Percentiles rank a stretch among this genome's conserved stretches.
Evolutionary conservation across 2,888 invertebrate species (phyloP).

Genomic region (Furcula furcula): DNA sequence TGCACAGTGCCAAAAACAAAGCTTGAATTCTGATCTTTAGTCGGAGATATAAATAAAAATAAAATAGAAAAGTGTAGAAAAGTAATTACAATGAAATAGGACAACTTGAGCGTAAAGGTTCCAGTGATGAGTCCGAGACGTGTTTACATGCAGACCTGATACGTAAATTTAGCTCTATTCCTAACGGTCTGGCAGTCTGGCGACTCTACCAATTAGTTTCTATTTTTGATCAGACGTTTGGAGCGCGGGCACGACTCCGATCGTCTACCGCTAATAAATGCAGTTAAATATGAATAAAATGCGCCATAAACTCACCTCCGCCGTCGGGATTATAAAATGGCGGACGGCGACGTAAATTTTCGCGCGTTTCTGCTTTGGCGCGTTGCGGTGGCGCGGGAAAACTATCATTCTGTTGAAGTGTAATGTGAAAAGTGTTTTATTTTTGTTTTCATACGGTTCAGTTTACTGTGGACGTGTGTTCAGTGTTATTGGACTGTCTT

Average conservation of each 20-base stretch:
- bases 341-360: conserved; percentile 32
- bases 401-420: conserved; percentile 4
- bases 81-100: no score
- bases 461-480: conserved; percentile 19
- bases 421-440: conserved; percentile 27
- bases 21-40: no score
- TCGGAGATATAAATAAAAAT: no score
- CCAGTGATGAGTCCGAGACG: no score
- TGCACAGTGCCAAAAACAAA: no score
- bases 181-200: conserved; percentile 65
- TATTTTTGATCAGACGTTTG: conserved; percentile 62
- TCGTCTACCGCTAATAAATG: conserved; percentile 35
- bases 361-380: conserved; percentile 22
- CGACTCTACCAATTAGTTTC: conserved; percentile 61
- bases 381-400: conserved; percentile 10
- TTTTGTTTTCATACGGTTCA: conserved; percentile 20
- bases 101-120: no score
- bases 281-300: conserved; percentile 45
- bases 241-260: conserved; percentile 41
- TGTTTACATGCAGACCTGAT: conserved; percentile 40
- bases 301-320: conserved; percentile 41
- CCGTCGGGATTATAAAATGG: conserved; percentile 32
- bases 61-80: no score
- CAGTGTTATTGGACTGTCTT: conserved; percentile 28
- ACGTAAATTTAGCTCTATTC: conserved; percentile 63